Evolutionary conservation across 2,888 invertebrate genomes (phyloP).

Genomic region (Drosophila longiperda): DNA sequence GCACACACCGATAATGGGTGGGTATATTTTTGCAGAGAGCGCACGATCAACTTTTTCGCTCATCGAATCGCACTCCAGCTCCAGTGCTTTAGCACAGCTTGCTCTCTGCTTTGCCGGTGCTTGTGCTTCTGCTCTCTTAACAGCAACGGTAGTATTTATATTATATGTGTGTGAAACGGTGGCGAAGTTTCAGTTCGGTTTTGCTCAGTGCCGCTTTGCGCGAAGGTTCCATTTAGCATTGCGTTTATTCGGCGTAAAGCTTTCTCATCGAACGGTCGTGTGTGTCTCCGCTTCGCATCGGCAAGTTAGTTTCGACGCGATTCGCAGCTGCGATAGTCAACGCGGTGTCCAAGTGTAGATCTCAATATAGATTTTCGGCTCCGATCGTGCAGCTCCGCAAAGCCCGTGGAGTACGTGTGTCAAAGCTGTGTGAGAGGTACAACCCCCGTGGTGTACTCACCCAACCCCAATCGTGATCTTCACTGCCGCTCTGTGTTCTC

Average conservation of each 20-base stretch:
- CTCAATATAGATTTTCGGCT: conserved; percentile 29
- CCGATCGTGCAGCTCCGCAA: conserved; percentile 39
- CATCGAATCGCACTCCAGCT: conserved; percentile 55
- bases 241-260: conserved; percentile 83
- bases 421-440: conserved; percentile 20
- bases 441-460: background rate
- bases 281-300: conserved; percentile 45
- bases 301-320: conserved; percentile 54
- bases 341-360: conserved; percentile 24
- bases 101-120: conserved; percentile 18
- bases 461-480: conserved; percentile 22
- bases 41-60: conserved; percentile 34
- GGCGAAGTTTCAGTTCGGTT: conserved; percentile 61
- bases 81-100: conserved; percentile 24
- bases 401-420: conserved; percentile 19
- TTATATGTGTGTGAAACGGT: conserved; percentile 61
- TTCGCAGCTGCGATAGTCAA: conserved; percentile 44
- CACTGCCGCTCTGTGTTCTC: conserved; percentile 47
- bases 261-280: conserved; percentile 83
- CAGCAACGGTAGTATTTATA: conserved; percentile 34
- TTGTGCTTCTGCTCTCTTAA: conserved; percentile 26
- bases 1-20: conserved; percentile 15
- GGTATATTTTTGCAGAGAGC: conserved; percentile 14
- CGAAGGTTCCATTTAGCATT: conserved; percentile 64
- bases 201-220: conserved; percentile 52